These are phyloP conservation scores for Chesias legatella DNA, from an alignment of 2,888 invertebrate genomes.

Conservation along the genomic window DNA sequence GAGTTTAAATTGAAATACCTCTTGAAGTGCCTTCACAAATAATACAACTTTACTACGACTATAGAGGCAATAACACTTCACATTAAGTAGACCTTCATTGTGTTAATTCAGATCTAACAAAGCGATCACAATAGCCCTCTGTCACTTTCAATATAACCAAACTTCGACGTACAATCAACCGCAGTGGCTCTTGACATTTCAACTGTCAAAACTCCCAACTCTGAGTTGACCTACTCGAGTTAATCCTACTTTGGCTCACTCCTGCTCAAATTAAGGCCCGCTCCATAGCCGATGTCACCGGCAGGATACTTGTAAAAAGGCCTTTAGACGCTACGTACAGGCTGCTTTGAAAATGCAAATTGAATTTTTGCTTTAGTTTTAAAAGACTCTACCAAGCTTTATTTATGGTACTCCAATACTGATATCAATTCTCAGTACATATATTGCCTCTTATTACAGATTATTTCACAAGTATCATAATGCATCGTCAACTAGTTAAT, in stretches of 20 bases:
- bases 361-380: no score
- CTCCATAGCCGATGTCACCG: constrained; percentile 22
- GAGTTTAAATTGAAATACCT: no score
- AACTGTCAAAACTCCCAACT: constrained; percentile 11
- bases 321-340: constrained; percentile 15
- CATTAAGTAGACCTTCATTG: neutral
- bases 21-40: no score
- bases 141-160: neutral
- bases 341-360: constrained; percentile 1
- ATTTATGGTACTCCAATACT: no score
- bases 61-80: neutral
- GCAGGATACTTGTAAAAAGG: constrained; percentile 29
- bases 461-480: no score
- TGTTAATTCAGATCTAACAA: neutral
- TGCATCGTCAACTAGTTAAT: no score
- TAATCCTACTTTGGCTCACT: constrained; percentile 16
- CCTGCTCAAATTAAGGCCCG: constrained; percentile 16
- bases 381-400: no score
- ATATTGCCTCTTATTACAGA: no score
- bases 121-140: neutral
- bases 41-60: constrained; percentile 1
- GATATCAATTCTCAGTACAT: no score
- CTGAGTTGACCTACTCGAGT: constrained; percentile 13
- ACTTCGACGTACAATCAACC: neutral
- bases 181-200: constrained; percentile 4